Percentiles rank a stretch among this genome's conserved stretches.
These are phyloP conservation scores for Sisor rabdophorus DNA, from an alignment of 2,113 vertebrate genomes.

Conservation along the genomic window DNA sequence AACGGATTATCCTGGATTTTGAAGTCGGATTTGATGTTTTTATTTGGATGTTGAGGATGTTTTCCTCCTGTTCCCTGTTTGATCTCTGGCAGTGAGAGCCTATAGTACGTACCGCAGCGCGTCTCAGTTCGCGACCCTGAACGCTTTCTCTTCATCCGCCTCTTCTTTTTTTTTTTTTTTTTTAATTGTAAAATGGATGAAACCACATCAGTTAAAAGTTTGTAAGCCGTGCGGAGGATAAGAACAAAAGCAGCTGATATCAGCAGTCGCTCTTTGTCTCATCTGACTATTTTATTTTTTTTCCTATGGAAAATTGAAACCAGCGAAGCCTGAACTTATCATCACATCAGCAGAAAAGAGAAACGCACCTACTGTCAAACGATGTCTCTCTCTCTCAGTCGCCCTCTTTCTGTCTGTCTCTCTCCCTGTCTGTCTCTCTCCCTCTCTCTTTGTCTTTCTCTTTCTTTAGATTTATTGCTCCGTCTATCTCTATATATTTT, in stretches of 20 bases:
- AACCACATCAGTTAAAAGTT: background rate
- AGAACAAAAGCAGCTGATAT: background rate
- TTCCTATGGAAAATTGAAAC: conserved; percentile 42
- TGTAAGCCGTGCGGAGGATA: background rate
- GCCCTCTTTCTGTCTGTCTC: background rate
- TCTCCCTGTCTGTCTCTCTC: background rate
- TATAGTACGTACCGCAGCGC: too few species aligned
- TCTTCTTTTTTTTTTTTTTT: too few species aligned
- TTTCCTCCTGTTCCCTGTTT: too few species aligned
- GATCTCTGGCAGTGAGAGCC: too few species aligned
- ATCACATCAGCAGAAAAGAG: conserved; percentile 41
- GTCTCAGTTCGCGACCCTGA: too few species aligned
- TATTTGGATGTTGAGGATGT: too few species aligned
- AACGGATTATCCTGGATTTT: too few species aligned
- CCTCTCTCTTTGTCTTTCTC: background rate
- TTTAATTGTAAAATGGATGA: too few species aligned
- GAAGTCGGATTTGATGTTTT: too few species aligned
- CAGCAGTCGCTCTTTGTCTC: conserved; percentile 26
- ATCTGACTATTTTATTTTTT: conserved; percentile 23
- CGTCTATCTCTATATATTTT: too few species aligned
- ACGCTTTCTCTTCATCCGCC: background rate
- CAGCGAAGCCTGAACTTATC: conserved; percentile 37
- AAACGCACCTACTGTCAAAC: conserved; percentile 29
- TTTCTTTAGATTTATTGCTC: background rate
- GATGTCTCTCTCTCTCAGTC: background rate